A percentile compares a stretch with the other conserved stretches of the same genome.
phyloP scores from a whole-genome alignment of 2,797 vertebrate species.

The Xenentodon cancila region DNA sequence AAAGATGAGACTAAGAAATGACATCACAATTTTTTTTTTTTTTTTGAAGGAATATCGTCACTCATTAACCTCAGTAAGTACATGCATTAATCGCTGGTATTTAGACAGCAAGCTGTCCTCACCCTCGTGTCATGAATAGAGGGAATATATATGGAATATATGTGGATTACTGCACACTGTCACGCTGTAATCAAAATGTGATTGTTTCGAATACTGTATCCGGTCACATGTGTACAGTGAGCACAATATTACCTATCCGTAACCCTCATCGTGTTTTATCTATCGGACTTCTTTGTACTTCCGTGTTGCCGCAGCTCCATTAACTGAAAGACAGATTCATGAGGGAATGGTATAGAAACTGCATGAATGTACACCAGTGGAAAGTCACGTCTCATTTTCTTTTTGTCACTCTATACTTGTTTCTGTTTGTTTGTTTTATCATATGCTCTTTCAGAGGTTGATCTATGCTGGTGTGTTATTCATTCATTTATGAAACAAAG shows the following conservation, averaged over 20 bases:
- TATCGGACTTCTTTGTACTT: constrained; percentile 36
- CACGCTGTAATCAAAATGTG: constrained; percentile 32
- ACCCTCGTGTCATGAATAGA: constrained; percentile 9
- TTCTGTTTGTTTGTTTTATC: constrained; percentile 28
- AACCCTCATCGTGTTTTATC: constrained; percentile 43
- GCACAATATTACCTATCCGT: constrained; percentile 54
- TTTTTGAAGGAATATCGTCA: constrained; percentile 6
- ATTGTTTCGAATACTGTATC: constrained; percentile 44
- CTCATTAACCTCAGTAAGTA: constrained; percentile 13
- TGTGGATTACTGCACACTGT: constrained; percentile 23
- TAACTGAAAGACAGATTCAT: constrained; percentile 29
- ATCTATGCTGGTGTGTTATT: constrained; percentile 15
- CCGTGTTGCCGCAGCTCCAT: constrained; percentile 42
- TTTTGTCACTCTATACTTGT: background rate
- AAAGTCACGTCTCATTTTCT: constrained; percentile 38
- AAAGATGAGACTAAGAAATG: constrained; percentile 8
- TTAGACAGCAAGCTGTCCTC: constrained; percentile 16
- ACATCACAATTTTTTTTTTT: background rate
- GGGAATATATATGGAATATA: constrained; percentile 22
- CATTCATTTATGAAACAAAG: constrained; percentile 23
- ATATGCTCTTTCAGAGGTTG: constrained; percentile 13
- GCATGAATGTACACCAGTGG: constrained; percentile 61
- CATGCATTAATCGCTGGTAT: constrained; percentile 3
- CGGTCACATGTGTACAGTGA: constrained; percentile 58
- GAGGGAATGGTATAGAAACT: constrained; percentile 39